A percentile compares a stretch with the other conserved stretches of the same genome.
These are phyloP conservation scores for Silurus meridionalis DNA, from an alignment of 2,113 vertebrate genomes.

Conservation along the genomic window DNA sequence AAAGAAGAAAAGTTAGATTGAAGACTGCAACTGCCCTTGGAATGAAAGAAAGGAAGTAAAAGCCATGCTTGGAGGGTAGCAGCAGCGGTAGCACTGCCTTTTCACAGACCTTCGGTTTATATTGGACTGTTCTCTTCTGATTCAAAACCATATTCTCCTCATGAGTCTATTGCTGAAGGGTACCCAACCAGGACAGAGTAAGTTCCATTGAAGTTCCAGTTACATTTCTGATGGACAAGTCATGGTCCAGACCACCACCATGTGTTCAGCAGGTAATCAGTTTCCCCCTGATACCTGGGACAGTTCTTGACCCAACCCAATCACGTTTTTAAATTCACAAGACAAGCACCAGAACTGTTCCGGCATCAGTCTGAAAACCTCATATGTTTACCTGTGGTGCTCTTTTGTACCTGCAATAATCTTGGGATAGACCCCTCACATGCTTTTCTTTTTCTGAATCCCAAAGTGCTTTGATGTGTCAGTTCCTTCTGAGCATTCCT, in stretches of 20 bases:
- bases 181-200: background rate
- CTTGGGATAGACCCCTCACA: conserved; percentile 21
- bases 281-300: background rate
- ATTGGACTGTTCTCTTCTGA: background rate
- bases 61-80: background rate
- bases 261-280: background rate
- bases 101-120: background rate
- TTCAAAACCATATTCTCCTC: background rate
- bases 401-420: conserved; percentile 45
- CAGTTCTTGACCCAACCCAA: background rate
- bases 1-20: conserved; percentile 15
- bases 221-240: background rate
- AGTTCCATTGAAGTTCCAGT: background rate
- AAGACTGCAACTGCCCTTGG: background rate
- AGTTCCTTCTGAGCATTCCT: conserved; percentile 47
- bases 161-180: background rate
- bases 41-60: conserved; percentile 39
- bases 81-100: background rate
- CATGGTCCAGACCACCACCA: background rate
- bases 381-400: background rate
- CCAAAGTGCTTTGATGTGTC: conserved; percentile 53
- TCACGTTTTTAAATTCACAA: background rate
- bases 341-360: background rate
- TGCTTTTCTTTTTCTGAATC: conserved; percentile 16
- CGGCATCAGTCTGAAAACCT: background rate